phyloP scores from a whole-genome alignment of 2,888 invertebrate species.

The Mallateleia sp. region DNA sequence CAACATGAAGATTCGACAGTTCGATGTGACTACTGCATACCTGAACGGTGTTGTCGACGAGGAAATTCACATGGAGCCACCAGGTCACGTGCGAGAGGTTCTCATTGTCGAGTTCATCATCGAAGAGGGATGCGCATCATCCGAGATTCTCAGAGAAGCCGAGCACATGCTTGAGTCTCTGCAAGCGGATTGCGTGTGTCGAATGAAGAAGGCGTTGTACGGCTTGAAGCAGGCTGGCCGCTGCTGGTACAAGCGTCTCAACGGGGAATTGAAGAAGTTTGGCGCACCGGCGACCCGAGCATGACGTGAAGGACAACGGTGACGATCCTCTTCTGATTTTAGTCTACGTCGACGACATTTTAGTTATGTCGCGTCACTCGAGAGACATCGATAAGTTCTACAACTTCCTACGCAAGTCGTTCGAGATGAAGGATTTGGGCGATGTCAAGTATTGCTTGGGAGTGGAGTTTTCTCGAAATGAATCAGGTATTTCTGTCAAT shows the following conservation, averaged over 20 bases:
- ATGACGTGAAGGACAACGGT: slow-evolving; percentile 10
- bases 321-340: slow-evolving; percentile 58
- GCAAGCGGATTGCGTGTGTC: slow-evolving; percentile 26
- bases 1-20: slow-evolving; percentile 18
- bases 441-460: slow-evolving; percentile 76
- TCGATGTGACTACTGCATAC: slow-evolving; percentile 55
- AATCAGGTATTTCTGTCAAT: slow-evolving; percentile 5
- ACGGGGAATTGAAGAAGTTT: slow-evolving; percentile 8
- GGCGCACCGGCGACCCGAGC: slow-evolving; percentile 43
- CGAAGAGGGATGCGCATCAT: slow-evolving; percentile 5
- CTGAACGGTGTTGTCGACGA: slow-evolving; percentile 58
- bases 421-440: slow-evolving; percentile 80
- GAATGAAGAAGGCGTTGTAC: slow-evolving; percentile 18
- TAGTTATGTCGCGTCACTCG: slow-evolving; percentile 71
- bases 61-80: slow-evolving; percentile 16
- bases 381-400: slow-evolving; percentile 64
- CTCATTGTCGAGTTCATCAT: slow-evolving; percentile 24
- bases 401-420: slow-evolving; percentile 61
- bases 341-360: slow-evolving; percentile 82
- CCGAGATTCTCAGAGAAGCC: not conserved
- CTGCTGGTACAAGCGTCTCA: slow-evolving; percentile 38
- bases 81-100: not conserved
- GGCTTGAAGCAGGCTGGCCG: slow-evolving; percentile 32
- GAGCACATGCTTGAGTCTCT: slow-evolving; percentile 7
- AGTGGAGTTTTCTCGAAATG: slow-evolving; percentile 77